These are phyloP conservation scores for Loripinus fragilis DNA, from an alignment of 2,888 invertebrate species.

Conservation along the genomic window DNA sequence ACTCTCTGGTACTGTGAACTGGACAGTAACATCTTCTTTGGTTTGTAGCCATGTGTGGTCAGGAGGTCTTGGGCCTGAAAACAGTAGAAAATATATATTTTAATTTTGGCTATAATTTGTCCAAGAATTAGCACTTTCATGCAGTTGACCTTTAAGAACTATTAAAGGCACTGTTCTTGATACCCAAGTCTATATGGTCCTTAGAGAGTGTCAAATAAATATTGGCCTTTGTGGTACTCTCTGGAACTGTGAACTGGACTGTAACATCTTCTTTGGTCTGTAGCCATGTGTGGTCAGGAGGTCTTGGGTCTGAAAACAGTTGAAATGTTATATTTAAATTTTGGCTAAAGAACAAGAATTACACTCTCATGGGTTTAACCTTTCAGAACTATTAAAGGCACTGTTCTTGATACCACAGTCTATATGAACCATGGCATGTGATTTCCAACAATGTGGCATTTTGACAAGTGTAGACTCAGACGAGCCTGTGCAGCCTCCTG, in stretches of 20 bases:
- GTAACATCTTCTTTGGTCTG: conserved; percentile 89
- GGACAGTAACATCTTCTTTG: conserved; percentile 87
- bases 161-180: conserved; percentile 85
- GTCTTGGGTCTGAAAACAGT: too few relatives aligned
- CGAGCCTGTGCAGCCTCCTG: too few relatives aligned
- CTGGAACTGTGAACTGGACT: conserved; percentile 84
- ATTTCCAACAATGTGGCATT: too few relatives aligned
- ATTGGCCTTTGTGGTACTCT: conserved; percentile 79
- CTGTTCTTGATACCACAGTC: too few relatives aligned
- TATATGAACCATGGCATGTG: conserved; percentile 84
- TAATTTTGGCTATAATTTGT: too few relatives aligned
- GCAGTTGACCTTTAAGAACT: conserved; percentile 86
- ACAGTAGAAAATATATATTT: too few relatives aligned
- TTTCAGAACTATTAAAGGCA: too few relatives aligned
- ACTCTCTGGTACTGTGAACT: conserved; percentile 82
- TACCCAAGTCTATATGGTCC: conserved; percentile 86
- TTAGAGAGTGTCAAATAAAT: conserved; percentile 85
- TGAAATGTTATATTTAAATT: too few relatives aligned
- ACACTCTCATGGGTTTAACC: too few relatives aligned
- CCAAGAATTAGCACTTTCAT: conserved; percentile 87
- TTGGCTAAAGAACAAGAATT: too few relatives aligned
- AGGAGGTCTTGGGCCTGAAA: conserved; percentile 73
- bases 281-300: conserved; percentile 88
- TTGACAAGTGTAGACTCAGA: too few relatives aligned
- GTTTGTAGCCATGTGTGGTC: conserved; percentile 90